Percentiles rank a stretch among this genome's conserved stretches.
Conservation (phyloP, 2,888 invertebrate species). For the Drosophila emarginata region DNA sequence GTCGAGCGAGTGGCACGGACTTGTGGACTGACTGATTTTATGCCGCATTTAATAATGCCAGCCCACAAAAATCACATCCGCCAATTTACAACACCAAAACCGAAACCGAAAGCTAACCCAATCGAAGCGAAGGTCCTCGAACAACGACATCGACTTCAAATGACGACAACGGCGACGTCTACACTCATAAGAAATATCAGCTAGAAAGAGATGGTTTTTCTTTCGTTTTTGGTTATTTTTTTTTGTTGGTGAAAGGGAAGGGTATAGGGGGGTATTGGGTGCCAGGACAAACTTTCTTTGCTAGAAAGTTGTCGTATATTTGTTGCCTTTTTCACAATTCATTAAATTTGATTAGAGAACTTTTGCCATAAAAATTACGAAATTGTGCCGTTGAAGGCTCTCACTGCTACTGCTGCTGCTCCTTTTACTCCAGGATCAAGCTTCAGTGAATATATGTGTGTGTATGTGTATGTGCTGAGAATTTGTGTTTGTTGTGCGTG, state of each 20-base stretch:
- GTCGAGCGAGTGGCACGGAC: conserved; percentile 1
- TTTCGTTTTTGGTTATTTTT: conserved; percentile 20
- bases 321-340: conserved; percentile 79
- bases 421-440: conserved; percentile 38
- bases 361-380: conserved; percentile 79
- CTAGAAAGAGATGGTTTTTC: conserved; percentile 23
- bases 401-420: conserved; percentile 57
- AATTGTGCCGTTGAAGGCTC: conserved; percentile 78
- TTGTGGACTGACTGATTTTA: conserved; percentile 59
- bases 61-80: conserved; percentile 76
- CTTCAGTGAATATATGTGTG: conserved; percentile 25
- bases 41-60: conserved; percentile 77
- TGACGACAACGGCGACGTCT: conserved; percentile 50
- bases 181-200: conserved; percentile 71
- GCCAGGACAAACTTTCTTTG: conserved; percentile 66
- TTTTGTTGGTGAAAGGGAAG: neutral
- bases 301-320: conserved; percentile 75
- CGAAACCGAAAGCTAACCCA: conserved; percentile 38
- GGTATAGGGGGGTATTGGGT: conserved; percentile 1
- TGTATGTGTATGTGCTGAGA: conserved; percentile 41
- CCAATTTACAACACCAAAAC: conserved; percentile 63
- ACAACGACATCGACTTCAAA: neutral
- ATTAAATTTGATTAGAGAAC: conserved; percentile 79
- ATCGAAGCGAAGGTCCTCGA: conserved; percentile 62
- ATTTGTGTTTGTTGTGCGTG: conserved; percentile 76